These are phyloP conservation scores for Trochalopteron elliotii DNA, from an alignment of 2,113 vertebrate genomes.

Conservation along the genomic window DNA sequence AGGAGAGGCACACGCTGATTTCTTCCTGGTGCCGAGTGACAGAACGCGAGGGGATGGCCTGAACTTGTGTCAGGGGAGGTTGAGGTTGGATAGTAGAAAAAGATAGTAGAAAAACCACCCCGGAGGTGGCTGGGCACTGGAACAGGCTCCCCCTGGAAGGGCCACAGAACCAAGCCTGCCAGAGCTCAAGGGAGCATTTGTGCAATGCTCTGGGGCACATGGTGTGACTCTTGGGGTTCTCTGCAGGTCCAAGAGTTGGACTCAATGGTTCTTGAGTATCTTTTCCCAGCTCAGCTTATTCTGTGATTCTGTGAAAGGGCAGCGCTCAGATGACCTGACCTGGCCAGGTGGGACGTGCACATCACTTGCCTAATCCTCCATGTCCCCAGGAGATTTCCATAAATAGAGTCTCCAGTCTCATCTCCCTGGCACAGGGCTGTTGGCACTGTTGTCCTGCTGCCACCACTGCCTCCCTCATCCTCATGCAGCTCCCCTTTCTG, in stretches of 20 bases:
- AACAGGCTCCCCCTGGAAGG: not conserved
- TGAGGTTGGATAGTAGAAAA: not conserved
- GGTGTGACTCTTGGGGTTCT: not conserved
- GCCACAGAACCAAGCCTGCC: not conserved
- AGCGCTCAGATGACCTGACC: fast-evolving
- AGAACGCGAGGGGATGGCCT: not conserved
- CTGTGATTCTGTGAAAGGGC: not conserved
- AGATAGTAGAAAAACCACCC: no score
- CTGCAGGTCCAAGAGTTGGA: not conserved
- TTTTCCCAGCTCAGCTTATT: not conserved
- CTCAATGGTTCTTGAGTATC: not conserved
- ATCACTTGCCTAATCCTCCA: not conserved
- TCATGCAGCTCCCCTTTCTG: not conserved
- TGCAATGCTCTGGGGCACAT: not conserved
- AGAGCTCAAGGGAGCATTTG: not conserved
- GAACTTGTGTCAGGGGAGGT: not conserved
- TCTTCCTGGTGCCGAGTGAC: not conserved
- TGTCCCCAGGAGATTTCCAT: not conserved
- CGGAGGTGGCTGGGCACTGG: fast-evolving
- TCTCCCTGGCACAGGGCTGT: not conserved
- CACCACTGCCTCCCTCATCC: fast-evolving
- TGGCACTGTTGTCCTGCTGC: not conserved
- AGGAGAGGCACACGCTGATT: not conserved
- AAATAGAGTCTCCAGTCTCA: not conserved
- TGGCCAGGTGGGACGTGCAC: not conserved